Percentiles rank a stretch among this genome's conserved stretches.
Conservation (phyloP, 2,888 invertebrate genomes). For the Oscheius myriophilus region DNA sequence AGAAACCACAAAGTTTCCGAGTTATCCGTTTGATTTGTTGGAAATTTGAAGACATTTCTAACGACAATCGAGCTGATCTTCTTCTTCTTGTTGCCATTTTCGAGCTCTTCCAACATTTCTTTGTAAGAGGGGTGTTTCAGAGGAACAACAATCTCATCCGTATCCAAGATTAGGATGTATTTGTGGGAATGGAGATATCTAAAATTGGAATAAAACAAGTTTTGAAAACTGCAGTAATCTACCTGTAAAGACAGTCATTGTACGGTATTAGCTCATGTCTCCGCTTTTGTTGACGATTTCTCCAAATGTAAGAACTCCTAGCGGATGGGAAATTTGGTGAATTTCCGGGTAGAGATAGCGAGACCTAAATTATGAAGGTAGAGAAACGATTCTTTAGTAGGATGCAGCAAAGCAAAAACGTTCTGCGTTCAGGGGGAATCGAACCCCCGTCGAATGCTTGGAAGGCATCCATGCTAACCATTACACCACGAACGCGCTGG, state of each 20-base stretch:
- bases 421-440: conserved; percentile 60
- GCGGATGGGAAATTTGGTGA: conserved; percentile 84
- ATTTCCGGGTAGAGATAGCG: conserved; percentile 84
- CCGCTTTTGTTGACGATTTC: conserved; percentile 90
- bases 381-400: neutral
- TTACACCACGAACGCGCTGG: conserved; percentile 60
- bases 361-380: conserved; percentile 42
- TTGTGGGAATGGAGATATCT: conserved; percentile 87
- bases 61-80: conserved; percentile 74
- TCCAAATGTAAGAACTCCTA: conserved; percentile 79
- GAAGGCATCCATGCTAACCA: conserved; percentile 63
- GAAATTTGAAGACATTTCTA: conserved; percentile 87
- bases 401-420: too few species aligned
- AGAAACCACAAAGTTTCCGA: conserved; percentile 50
- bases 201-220: neutral
- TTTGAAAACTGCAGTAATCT: conserved; percentile 71
- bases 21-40: conserved; percentile 32
- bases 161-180: conserved; percentile 82
- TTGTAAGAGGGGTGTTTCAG: conserved; percentile 80
- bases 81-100: conserved; percentile 69
- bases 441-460: conserved; percentile 62
- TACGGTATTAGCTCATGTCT: conserved; percentile 94
- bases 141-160: conserved; percentile 94
- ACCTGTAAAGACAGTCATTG: conserved; percentile 93
- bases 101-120: conserved; percentile 81